These are phyloP conservation scores for Hydrozoanthus tunicans DNA, from an alignment of 64 coral and sea anemone species.

Conservation along the genomic window DNA sequence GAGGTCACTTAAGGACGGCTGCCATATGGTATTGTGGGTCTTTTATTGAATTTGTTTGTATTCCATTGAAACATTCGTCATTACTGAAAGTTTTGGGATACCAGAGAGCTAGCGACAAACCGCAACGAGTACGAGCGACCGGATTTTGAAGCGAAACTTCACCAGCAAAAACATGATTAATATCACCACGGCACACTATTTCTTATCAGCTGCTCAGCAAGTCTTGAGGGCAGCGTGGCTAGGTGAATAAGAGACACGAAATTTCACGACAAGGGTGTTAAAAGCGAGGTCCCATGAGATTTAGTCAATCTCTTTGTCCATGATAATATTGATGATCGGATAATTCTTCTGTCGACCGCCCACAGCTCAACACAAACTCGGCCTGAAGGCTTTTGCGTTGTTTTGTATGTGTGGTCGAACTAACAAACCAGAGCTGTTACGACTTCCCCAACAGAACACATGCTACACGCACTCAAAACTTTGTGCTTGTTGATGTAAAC, in stretches of 20 bases:
- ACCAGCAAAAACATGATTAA: background rate
- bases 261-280: slow-evolving; percentile 54
- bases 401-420: slow-evolving; percentile 82
- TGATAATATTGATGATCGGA: slow-evolving; percentile 95
- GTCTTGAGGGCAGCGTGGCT: background rate
- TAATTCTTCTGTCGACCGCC: slow-evolving; percentile 98
- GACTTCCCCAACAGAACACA: slow-evolving; percentile 1
- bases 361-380: slow-evolving; percentile 78
- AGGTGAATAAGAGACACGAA: slow-evolving; percentile 32
- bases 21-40: slow-evolving; percentile 1
- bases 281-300: slow-evolving; percentile 74
- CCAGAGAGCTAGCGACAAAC: slow-evolving; percentile 62
- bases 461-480: slow-evolving; percentile 22
- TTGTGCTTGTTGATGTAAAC: slow-evolving; percentile 31
- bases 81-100: slow-evolving; percentile 79
- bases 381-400: slow-evolving; percentile 74
- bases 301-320: slow-evolving; percentile 72
- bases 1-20: background rate
- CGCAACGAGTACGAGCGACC: slow-evolving; percentile 53
- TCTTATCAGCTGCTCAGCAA: background rate
- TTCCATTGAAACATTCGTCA: slow-evolving; percentile 73
- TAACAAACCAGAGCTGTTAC: slow-evolving; percentile 3
- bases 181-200: background rate
- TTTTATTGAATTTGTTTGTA: slow-evolving; percentile 59
- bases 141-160: slow-evolving; percentile 7